These are phyloP conservation scores for Pantherophis alleghaniensis DNA, from an alignment of 2,797 vertebrate genomes.

Conservation along the genomic window DNA sequence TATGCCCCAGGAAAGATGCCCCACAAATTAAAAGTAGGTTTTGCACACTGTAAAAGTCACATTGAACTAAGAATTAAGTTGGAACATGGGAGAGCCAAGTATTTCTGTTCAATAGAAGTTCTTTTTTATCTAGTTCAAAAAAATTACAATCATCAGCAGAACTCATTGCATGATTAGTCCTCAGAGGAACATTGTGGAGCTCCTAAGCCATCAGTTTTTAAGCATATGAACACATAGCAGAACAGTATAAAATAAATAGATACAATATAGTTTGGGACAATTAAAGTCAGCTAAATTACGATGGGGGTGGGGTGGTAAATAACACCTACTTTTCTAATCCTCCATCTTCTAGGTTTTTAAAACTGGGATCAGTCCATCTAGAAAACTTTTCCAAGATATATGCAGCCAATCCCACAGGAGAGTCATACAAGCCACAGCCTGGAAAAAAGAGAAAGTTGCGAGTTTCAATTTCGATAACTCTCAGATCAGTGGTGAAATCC, in stretches of 20 bases:
- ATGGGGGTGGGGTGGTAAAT: fast-evolving
- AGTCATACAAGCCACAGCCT: constrained; percentile 77
- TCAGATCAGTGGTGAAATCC: not conserved
- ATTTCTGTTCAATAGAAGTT: not conserved
- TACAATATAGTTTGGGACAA: not conserved
- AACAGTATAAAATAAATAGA: not conserved
- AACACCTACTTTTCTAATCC: constrained; percentile 70
- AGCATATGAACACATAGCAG: not conserved
- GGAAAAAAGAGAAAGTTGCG: not conserved
- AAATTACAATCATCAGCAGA: not conserved
- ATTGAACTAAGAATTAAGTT: not conserved
- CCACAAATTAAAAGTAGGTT: not conserved
- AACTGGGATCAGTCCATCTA: constrained; percentile 69
- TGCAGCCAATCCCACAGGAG: constrained; percentile 74
- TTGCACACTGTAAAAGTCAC: not conserved
- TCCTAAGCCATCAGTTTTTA: not conserved
- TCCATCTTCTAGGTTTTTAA: constrained; percentile 70
- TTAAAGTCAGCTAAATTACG: not conserved
- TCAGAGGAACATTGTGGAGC: not conserved
- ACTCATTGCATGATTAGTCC: not conserved
- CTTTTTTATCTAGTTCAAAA: not conserved
- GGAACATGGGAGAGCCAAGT: not conserved
- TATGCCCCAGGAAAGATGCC: not conserved
- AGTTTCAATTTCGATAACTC: not conserved
- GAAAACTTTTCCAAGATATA: constrained; percentile 80